Percentiles rank a stretch among this genome's conserved stretches.
phyloP scores from a whole-genome alignment of 92 coral and sea anemone genomes.

The Actinostola sp. region DNA sequence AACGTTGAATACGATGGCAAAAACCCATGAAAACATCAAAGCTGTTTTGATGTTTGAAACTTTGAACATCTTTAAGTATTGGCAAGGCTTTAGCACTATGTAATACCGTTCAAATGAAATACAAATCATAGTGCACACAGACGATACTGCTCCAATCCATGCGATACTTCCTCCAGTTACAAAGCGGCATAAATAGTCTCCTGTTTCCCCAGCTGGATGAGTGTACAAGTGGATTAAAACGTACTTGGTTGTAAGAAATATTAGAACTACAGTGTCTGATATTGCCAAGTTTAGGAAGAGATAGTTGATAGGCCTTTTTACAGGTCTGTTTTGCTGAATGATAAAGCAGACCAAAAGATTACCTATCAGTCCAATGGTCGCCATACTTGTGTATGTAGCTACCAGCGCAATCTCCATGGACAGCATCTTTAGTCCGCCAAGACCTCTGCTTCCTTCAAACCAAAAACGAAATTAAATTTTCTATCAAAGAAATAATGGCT shows the following conservation, averaged over 20 bases:
- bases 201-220: constrained; percentile 42
- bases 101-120: constrained; percentile 48
- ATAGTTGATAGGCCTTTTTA: constrained; percentile 61
- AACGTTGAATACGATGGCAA: constrained; percentile 30
- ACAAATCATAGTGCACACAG: constrained; percentile 39
- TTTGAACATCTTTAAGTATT: constrained; percentile 16
- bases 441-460: neutral
- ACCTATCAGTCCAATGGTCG: constrained; percentile 53
- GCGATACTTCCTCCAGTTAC: constrained; percentile 43
- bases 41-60: constrained; percentile 23
- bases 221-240: constrained; percentile 11
- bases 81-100: constrained; percentile 34
- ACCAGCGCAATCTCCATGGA: constrained; percentile 12
- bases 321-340: constrained; percentile 42
- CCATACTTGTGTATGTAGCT: constrained; percentile 26
- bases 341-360: constrained; percentile 56
- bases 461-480: neutral
- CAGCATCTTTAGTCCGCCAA: neutral
- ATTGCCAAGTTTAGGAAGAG: constrained; percentile 71
- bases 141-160: constrained; percentile 47
- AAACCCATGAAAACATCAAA: constrained; percentile 31
- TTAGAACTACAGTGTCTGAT: constrained; percentile 40
- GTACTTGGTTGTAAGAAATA: constrained; percentile 24
- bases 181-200: constrained; percentile 40
- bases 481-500: neutral